Evolutionary conservation across 2,113 vertebrate species (phyloP), one percentile per base, ranked within the genome.

Genomic region (Oophaga pumilio): DNA sequence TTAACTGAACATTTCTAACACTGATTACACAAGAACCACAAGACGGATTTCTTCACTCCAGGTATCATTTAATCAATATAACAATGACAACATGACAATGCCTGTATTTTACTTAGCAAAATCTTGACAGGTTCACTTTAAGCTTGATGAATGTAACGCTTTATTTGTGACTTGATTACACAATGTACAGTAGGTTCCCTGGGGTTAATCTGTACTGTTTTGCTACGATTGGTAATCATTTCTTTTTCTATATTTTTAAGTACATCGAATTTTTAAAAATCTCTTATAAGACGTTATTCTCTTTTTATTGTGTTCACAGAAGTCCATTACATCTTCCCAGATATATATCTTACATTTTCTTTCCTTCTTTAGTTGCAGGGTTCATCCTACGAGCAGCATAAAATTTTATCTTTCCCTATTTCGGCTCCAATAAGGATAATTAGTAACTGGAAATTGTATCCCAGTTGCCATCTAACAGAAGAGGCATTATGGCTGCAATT

Each of bases 371-470:
- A 52, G 52, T 57, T n/a, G 5, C 14, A 57, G 3, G n/a, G 14
- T 12, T 20, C n/a, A 26, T 15, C 20, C 24, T 43, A 64, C 68
- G 6, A 24, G 49, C 81, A 68, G 64, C 14, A 53, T 83, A 26
- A 83, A 49, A 83, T 83, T 69, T 83, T 83, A 83, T 83, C 60
- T 82, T 13, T 82, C 80, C 64, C 20, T 59, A 82, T 66, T 52
- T 52, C 49, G 6, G 49, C 14, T n/a, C 43, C 62, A 83, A 53
- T 69, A 83, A 53, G 60, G 81, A 69, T 69, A 56, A 83, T 83
- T 68, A 83, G 43, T 83, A 69, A 22, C 62, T 83, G 68, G 12
- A 68, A 26, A 53, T 53, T 2, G 22, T 83, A 53, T 52, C 62
- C 0, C 22, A 28, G 81, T 68, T 83, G 43, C 18, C n/a, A 18